A percentile compares a stretch with the other conserved stretches of the same genome.
Conservation (phyloP, 1,140 invertebrate genomes). For the Caenorhabditis latens region DNA sequence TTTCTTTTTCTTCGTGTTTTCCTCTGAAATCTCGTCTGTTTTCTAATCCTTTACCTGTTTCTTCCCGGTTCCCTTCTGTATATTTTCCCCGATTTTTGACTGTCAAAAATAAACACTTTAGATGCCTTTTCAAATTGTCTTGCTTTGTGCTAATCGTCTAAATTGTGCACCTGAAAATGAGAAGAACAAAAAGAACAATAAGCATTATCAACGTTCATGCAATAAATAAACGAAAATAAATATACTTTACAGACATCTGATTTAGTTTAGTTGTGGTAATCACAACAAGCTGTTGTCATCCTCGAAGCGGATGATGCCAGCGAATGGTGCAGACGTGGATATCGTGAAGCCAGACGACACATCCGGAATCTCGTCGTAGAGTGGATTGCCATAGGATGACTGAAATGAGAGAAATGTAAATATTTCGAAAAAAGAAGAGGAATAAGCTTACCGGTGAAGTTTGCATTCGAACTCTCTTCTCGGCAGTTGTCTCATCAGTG, state of each 20-base stretch:
- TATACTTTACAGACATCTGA: constrained; percentile 42
- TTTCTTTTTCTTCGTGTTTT: background rate
- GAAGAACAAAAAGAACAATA: no score
- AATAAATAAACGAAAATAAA: constrained; percentile 43
- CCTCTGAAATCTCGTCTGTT: constrained; percentile 1
- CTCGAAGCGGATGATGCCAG: constrained; percentile 13
- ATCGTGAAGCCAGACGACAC: background rate
- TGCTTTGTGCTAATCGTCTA: no score
- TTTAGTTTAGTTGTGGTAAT: constrained; percentile 1
- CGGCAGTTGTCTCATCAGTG: constrained; percentile 18
- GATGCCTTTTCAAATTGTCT: no score
- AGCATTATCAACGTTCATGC: constrained; percentile 36
- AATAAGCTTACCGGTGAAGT: background rate
- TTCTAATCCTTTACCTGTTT: constrained; percentile 42
- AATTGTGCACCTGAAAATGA: no score
- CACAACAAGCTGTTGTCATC: constrained; percentile 45
- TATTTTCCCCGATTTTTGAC: background rate
- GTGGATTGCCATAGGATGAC: constrained; percentile 13
- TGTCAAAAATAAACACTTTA: background rate
- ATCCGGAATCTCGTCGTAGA: constrained; percentile 24
- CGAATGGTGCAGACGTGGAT: constrained; percentile 25
- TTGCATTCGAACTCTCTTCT: constrained; percentile 20
- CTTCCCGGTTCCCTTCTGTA: constrained; percentile 22
- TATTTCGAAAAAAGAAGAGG: background rate
- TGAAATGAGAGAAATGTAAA: background rate